phyloP scores from a whole-genome alignment of 2,113 vertebrate species.

The Upupa epops region DNA sequence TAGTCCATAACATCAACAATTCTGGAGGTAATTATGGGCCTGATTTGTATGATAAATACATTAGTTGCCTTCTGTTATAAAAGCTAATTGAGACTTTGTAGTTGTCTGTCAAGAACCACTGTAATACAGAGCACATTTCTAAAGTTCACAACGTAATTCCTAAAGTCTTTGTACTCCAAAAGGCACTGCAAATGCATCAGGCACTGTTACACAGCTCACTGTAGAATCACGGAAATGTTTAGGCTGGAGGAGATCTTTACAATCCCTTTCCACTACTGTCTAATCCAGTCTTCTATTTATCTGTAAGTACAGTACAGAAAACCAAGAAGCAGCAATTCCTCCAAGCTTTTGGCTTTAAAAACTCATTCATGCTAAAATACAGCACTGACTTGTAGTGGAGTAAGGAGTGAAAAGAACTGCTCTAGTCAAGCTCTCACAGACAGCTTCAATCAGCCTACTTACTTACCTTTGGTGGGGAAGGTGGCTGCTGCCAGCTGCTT shows the following conservation, averaged over 20 bases:
- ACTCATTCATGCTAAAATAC: background rate
- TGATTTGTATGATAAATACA: background rate
- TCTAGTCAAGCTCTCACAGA: conserved; percentile 28
- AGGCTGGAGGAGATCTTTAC: too few species aligned
- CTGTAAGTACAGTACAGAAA: background rate
- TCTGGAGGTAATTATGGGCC: background rate
- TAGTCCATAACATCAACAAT: background rate
- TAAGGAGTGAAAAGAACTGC: background rate
- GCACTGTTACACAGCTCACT: background rate
- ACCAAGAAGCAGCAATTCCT: background rate
- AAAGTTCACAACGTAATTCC: background rate
- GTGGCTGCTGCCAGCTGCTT: conserved; percentile 23
- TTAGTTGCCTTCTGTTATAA: background rate
- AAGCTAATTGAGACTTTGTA: background rate
- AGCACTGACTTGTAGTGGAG: background rate
- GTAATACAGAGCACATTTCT: background rate
- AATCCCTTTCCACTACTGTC: background rate
- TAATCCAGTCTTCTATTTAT: background rate
- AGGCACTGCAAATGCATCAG: background rate
- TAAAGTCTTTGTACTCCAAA: background rate
- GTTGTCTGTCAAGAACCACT: background rate
- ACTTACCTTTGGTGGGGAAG: conserved; percentile 22
- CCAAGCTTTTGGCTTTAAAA: conserved; percentile 15
- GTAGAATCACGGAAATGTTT: too few species aligned
- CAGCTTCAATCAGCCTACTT: conserved; percentile 25